Evolutionary conservation across 1,140 invertebrate genomes (phyloP), one percentile per base, ranked within the genome.

Genomic region (Lepidurus arcticus): DNA sequence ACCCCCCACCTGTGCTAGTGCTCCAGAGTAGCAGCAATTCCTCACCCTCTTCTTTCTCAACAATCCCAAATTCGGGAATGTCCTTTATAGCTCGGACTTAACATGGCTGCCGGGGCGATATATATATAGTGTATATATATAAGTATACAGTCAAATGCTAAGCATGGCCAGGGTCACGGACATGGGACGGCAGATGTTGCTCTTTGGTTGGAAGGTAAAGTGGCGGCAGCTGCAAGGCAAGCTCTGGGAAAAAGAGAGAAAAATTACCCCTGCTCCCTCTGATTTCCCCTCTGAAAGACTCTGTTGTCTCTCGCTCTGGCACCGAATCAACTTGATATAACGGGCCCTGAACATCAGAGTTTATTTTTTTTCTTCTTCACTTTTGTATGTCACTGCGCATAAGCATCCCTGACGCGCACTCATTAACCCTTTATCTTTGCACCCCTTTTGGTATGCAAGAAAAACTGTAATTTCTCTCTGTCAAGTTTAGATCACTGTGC

Each of bases 1-100:
- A 65, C 53, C 53, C 53, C 53, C 53, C 53, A 65, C 53, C 53
- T 65, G 53, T 65, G 53, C 53, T 65, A 65, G 53, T 65, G 53
- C 53, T 65, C 53, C 21, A 65, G 53, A 65, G n/a, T 65, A 65
- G 53, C 53, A 65, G n/a, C 53, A 65, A 65, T 65, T 65, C 53
- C 21, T 65, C 53, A 65, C 53, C 53, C 53, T 65, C 53, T 65
- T 65, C 53, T 65, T 65, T 11, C 21, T 65, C 53, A 65, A 65
- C 53, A 65, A 65, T 65, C 53, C 53, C 53, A 21, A 65, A 65
- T 65, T 65, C 53, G 53, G 53, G 53, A 65, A 65, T 65, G 53
- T 65, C 53, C 53, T 21, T n/a, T 65, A 65, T 65, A 65, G 53
- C 16, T 65, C 53, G 34, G 34, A 34, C 34, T 34, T 34, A 34